phyloP scores from a whole-genome alignment of 2,113 vertebrate species.

The Paramormyrops kingsleyae region DNA sequence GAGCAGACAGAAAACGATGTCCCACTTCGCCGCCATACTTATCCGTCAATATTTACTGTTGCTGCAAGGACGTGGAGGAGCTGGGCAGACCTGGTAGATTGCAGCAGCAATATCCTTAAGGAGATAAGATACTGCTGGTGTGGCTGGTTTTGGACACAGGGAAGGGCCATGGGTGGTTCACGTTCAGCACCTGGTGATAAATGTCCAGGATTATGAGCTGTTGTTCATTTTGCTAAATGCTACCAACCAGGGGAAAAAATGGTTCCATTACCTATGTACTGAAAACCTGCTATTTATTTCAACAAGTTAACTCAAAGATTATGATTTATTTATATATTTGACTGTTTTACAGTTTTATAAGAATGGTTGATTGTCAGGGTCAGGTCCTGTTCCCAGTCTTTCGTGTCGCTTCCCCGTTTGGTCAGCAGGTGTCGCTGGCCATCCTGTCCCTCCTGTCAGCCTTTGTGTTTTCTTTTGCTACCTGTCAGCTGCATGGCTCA shows the following conservation, averaged over 20 bases:
- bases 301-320: neutral
- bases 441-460: too few relatives aligned
- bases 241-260: neutral
- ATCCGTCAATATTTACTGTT: conserved; percentile 6
- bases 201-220: neutral
- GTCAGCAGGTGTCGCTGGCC: too few relatives aligned
- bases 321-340: neutral
- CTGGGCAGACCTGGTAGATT: neutral
- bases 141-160: neutral
- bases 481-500: too few relatives aligned
- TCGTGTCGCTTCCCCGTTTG: too few relatives aligned
- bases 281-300: neutral
- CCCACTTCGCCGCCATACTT: neutral
- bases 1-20: neutral
- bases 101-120: conserved; percentile 4
- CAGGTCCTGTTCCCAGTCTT: too few relatives aligned
- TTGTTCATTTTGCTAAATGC: neutral
- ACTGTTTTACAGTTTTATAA: neutral
- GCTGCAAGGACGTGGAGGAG: neutral
- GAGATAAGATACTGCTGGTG: conserved; percentile 17
- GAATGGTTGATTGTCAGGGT: neutral
- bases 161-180: neutral
- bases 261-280: neutral
- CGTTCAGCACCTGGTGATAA: neutral
- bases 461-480: too few relatives aligned